Percentiles rank a stretch among this genome's conserved stretches.
phyloP scores from a whole-genome alignment of 2,797 vertebrate species.

The Centropyge bicolor region DNA sequence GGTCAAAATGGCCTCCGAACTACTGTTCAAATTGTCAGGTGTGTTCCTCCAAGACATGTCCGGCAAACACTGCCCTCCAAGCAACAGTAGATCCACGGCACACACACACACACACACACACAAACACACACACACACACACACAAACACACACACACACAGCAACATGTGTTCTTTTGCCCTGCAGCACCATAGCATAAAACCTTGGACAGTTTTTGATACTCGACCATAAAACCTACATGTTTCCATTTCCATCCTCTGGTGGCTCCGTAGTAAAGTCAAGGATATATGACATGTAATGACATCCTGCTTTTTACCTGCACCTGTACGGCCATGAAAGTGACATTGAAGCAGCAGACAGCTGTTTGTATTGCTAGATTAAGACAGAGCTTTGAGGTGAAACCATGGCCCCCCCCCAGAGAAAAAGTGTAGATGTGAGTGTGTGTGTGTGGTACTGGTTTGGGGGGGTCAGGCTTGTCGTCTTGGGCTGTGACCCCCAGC shows the following conservation, averaged over 20 bases:
- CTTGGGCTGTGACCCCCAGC: conserved; percentile 39
- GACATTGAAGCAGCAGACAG: conserved; percentile 74
- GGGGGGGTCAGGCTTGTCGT: conserved; percentile 32
- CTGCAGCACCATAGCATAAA: conserved; percentile 32
- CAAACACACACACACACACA: too few species aligned
- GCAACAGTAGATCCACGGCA: background rate
- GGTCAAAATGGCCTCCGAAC: conserved; percentile 99
- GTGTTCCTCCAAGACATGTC: conserved; percentile 36
- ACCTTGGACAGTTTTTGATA: conserved; percentile 63
- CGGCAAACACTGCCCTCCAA: conserved; percentile 15
- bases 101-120: background rate
- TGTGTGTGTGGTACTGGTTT: background rate
- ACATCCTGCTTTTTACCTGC: conserved; percentile 65
- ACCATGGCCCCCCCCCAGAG: conserved; percentile 46
- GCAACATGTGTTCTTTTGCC: conserved; percentile 12
- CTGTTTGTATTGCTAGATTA: conserved; percentile 77
- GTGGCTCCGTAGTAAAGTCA: conserved; percentile 64
- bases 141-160: background rate
- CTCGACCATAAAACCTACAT: conserved; percentile 69
- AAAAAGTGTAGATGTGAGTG: conserved; percentile 23
- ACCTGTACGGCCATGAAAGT: conserved; percentile 67
- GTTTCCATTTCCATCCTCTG: conserved; percentile 67
- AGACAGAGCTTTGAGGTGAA: conserved; percentile 70
- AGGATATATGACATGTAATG: conserved; percentile 64
- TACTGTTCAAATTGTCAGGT: conserved; percentile 99